Conservation (phyloP, 2,113 vertebrate species). For the Empidonax traillii region DNA sequence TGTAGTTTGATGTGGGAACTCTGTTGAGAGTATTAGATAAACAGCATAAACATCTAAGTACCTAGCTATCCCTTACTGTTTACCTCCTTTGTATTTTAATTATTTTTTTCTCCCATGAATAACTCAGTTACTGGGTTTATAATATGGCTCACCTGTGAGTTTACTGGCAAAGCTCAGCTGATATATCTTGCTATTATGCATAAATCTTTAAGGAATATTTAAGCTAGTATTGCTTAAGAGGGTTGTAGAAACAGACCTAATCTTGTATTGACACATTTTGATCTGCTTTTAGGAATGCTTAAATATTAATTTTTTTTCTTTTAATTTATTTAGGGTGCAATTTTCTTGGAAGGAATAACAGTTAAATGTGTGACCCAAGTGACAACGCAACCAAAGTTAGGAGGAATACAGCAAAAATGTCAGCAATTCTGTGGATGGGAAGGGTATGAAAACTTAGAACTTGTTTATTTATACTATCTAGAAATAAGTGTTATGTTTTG, state of each 20-base stretch:
- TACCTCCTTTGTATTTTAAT: background rate
- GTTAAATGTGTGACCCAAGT: conserved; percentile 92
- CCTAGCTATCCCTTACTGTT: background rate
- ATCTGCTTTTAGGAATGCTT: background rate
- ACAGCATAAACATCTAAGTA: background rate
- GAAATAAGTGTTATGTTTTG: background rate
- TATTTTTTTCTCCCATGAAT: background rate
- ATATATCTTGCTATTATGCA: background rate
- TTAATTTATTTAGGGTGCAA: conserved; percentile 81
- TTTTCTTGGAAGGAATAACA: conserved; percentile 92
- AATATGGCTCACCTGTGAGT: background rate
- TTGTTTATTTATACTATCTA: background rate
- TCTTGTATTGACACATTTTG: background rate
- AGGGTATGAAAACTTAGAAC: conserved; percentile 77
- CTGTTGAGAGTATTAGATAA: background rate
- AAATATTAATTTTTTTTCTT: background rate
- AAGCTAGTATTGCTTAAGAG: background rate
- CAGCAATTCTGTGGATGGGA: conserved; percentile 95
- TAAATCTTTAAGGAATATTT: background rate
- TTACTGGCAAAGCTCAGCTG: background rate
- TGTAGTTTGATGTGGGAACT: background rate
- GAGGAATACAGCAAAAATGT: conserved; percentile 89
- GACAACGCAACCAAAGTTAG: conserved; percentile 90
- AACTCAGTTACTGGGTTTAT: background rate
- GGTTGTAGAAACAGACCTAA: background rate